Evolutionary conservation across 2,113 vertebrate species (phyloP).

Genomic region (Dicrurus megarhynchus): DNA sequence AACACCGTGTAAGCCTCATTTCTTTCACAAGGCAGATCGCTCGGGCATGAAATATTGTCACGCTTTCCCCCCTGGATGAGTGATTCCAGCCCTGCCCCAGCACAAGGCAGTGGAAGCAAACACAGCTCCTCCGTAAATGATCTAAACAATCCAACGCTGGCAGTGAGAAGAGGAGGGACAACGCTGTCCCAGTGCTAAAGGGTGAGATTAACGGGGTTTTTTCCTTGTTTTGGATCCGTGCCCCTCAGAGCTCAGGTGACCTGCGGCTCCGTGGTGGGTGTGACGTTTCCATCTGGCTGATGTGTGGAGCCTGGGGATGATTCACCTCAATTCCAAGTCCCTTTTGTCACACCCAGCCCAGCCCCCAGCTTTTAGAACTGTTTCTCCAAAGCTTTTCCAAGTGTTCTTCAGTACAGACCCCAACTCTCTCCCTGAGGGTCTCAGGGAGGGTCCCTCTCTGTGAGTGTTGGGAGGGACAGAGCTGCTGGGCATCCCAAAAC

Average conservation of each 20-base stretch:
- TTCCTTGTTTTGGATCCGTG: background rate
- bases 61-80: background rate
- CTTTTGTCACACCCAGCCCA: background rate
- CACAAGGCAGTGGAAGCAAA: background rate
- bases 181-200: fast-evolving
- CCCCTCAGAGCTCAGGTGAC: background rate
- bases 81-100: background rate
- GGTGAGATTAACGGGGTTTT: background rate
- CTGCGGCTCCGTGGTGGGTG: fast-evolving
- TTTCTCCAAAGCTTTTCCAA: background rate
- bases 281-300: fast-evolving
- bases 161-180: background rate
- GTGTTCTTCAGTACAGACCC: background rate
- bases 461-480: background rate
- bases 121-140: background rate
- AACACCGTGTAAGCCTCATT: background rate
- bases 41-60: background rate
- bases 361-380: background rate
- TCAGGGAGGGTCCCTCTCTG: fast-evolving
- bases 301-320: background rate
- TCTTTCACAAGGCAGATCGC: background rate
- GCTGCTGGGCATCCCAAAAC: background rate
- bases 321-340: background rate
- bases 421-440: background rate
- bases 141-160: background rate